A percentile compares a stretch with the other conserved stretches of the same genome.
Evolutionary conservation across 2,797 vertebrate species (phyloP).

Genomic region (Acropternis orthonyx): DNA sequence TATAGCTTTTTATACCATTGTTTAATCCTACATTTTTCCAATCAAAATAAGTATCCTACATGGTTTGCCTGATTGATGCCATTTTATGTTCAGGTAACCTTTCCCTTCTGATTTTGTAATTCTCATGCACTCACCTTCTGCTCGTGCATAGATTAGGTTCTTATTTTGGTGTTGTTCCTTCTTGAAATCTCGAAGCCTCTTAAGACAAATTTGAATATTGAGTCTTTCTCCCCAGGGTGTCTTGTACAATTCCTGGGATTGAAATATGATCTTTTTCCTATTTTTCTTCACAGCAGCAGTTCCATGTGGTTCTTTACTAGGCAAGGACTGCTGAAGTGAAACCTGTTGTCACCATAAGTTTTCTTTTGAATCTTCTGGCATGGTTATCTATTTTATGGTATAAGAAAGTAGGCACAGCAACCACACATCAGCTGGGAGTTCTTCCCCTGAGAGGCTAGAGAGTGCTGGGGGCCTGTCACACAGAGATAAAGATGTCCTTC

Average conservation of each 20-base stretch:
- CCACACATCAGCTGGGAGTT: background rate
- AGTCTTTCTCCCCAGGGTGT: background rate
- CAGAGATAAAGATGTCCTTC: background rate
- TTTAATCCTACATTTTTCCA: background rate
- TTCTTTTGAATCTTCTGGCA: background rate
- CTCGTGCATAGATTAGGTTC: background rate
- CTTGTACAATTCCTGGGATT: background rate
- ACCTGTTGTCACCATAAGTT: background rate
- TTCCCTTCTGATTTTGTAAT: background rate
- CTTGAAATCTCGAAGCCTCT: background rate
- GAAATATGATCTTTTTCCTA: background rate
- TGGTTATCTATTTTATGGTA: background rate
- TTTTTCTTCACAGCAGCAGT: background rate
- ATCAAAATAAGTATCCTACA: background rate
- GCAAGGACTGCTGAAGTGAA: background rate
- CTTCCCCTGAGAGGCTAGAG: background rate
- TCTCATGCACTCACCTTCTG: background rate
- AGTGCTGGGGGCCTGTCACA: background rate
- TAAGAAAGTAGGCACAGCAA: background rate
- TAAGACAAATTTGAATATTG: background rate
- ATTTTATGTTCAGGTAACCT: background rate
- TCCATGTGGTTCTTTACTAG: background rate
- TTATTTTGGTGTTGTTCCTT: background rate
- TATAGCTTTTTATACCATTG: background rate
- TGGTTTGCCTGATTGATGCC: background rate